Evolutionary conservation across 2,797 vertebrate genomes (phyloP), one percentile per base, ranked within the genome.

Genomic region (Sebastes hubbsi): DNA sequence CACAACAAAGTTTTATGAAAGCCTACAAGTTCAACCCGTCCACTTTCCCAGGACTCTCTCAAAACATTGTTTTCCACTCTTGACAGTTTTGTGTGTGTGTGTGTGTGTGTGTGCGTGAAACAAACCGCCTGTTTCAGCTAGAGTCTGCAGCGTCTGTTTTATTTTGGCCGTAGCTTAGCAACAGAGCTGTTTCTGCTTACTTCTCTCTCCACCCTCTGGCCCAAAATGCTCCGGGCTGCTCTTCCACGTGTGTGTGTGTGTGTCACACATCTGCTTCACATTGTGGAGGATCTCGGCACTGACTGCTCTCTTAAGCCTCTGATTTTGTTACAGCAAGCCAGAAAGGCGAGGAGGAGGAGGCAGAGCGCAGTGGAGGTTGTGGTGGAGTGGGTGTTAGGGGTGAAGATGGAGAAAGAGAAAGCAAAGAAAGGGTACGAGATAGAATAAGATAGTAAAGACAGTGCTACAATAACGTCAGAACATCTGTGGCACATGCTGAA

Each of bases 151-250:
- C 94, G 91, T 97, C 94, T 97, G 97, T 97, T 98, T 97, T 98
- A 97, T 97, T 98, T 96, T 96, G 89, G n/a, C 69, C 0, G 95
- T 96, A 92, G 95, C 98, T 94, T 96, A 95, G 98, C 94, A 96
- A 97, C 97, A 2, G 90, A 91, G 87, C 96, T 98, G 97, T 96
- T 98, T 97, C 97, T 97, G 96, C 97, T 98, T 98, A 98, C 89
- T 93, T 91, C 87, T 90, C 85, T 85, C 94, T 92, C 93, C 96
- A 94, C 96, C 95, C 97, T 96, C 95, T 97, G 95, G 95, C 90
- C 88, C 96, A 93, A 94, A 94, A 96, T 95, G 97, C 97, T 95
- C 92, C 83, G 94, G 96, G 96, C 93, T 90, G 82, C 96, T 97
- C 96, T 95, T 96, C 96, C 96, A 96, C 95, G 62, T 95, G 91